Evolutionary conservation across 2,113 vertebrate genomes (phyloP).

Genomic region (Morone chrysops): DNA sequence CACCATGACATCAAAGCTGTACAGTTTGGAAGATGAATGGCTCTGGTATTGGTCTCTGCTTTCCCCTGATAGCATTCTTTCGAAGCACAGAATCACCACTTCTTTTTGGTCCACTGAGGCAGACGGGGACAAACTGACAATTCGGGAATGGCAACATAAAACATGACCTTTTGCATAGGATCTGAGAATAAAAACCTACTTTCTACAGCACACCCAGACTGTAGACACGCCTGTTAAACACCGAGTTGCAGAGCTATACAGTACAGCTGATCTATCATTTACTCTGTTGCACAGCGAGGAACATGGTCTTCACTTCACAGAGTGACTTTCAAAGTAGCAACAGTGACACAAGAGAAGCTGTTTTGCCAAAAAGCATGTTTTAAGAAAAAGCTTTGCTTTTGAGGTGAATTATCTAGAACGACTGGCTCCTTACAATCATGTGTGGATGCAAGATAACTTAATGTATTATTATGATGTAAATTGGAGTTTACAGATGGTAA

Average conservation of each 20-base stretch:
- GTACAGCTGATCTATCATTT: conserved; percentile 55
- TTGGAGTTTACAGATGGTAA: conserved; percentile 1
- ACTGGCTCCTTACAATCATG: conserved; percentile 6
- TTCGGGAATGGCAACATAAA: conserved; percentile 59
- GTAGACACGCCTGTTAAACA: conserved; percentile 51
- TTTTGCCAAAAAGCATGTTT: conserved; percentile 28
- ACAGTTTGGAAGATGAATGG: conserved; percentile 68
- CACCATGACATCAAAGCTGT: conserved; percentile 54
- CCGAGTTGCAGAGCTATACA: conserved; percentile 46
- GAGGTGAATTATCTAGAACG: conserved; percentile 4
- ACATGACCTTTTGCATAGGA: conserved; percentile 80
- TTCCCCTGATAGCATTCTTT: conserved; percentile 66
- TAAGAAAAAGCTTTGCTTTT: conserved; percentile 23
- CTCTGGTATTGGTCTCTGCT: conserved; percentile 56
- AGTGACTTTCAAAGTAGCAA: conserved; percentile 57
- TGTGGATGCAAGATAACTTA: conserved; percentile 11
- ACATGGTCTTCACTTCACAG: conserved; percentile 30
- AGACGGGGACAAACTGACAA: conserved; percentile 36
- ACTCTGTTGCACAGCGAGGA: conserved; percentile 31
- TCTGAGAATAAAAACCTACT: conserved; percentile 63
- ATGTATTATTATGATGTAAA: conserved; percentile 8
- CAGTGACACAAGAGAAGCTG: conserved; percentile 25
- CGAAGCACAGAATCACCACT: conserved; percentile 52
- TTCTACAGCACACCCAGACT: conserved; percentile 34
- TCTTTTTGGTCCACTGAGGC: conserved; percentile 59